Evolutionary conservation across 2,888 invertebrate genomes (phyloP), one percentile per base, ranked within the genome.

Genomic region (Epinotia nisella): DNA sequence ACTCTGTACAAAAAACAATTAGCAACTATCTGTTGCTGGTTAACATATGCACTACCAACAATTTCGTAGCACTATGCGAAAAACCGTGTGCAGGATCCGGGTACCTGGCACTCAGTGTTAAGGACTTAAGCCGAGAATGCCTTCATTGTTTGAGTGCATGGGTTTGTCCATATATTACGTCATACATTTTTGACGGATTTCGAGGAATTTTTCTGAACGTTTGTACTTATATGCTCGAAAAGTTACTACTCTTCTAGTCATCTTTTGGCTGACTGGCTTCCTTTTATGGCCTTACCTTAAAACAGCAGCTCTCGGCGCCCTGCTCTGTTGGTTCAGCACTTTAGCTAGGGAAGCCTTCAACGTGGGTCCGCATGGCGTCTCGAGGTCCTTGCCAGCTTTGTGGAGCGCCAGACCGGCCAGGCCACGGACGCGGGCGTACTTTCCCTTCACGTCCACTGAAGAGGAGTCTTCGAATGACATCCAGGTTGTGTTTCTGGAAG

Each of bases 381-480:
- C 94, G 53, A 91, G 89, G 78, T 96, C 96, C 58, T 94, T 94
- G 71, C 95, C 95, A 0, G 95, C 89, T 0, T 89, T 82, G 76
- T 91, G 90, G 62, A 97, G 86, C 0, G 95, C 96, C 24, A 96
- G 85, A 1, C 97, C 97, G 0, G 96, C 96, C 11, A 97, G 87
- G 3, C 96, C 96, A 0, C 97, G 94, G 13, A 97, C 94, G 39
- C 96, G 86, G 0, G 95, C 94, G 86, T 97, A 97, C 86, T 96
- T 97, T 13, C 96, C 96, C 91, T 97, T 97, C 77, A 97, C 96
- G 80, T 96, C 95, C 19, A 96, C 94, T 61, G 96, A 96, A 19
- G 95, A 95, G 0, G 95, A 89, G 83, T 97, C 97, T 81, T 97
- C 97, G 82, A 96, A 97, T 4, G 96, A 95, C 66, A 97, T 94